Conservation (phyloP, 2,888 invertebrate genomes). For the Diploptera punctata region DNA sequence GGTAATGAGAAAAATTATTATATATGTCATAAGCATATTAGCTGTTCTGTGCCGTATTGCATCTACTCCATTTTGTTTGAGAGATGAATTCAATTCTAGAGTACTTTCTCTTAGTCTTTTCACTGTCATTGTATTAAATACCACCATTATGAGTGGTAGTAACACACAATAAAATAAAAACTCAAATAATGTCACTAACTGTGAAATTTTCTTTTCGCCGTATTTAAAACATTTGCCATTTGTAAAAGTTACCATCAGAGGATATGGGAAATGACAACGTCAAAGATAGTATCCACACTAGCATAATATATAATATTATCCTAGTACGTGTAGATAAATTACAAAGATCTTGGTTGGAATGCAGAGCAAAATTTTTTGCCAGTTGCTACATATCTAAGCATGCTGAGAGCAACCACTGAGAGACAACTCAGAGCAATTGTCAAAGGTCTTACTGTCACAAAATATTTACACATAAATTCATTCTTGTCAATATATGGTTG, state of each 20-base stretch:
- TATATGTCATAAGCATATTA: not conserved
- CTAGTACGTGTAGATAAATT: not conserved
- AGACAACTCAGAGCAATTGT: not conserved
- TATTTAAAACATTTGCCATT: not conserved
- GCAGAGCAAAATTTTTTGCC: not conserved
- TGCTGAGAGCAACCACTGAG: slow-evolving; percentile 7
- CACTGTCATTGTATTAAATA: not conserved
- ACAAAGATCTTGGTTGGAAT: not conserved
- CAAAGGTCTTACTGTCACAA: not conserved
- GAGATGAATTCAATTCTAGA: not conserved
- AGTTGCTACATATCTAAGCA: not conserved
- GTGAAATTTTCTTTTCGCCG: not conserved
- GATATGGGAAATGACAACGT: not conserved
- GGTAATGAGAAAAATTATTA: not conserved
- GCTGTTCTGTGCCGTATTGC: not conserved
- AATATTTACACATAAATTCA: not conserved
- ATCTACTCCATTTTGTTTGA: not conserved
- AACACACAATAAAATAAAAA: not conserved
- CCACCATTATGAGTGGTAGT: not conserved
- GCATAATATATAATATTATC: not conserved
- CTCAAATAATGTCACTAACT: not conserved
- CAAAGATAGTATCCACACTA: not conserved
- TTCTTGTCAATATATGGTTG: not conserved
- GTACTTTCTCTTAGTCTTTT: not conserved
- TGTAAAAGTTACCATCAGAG: not conserved